Evolutionary conservation across 2,888 invertebrate genomes (phyloP).

Genomic region (Aporophyla lueneburgensis): DNA sequence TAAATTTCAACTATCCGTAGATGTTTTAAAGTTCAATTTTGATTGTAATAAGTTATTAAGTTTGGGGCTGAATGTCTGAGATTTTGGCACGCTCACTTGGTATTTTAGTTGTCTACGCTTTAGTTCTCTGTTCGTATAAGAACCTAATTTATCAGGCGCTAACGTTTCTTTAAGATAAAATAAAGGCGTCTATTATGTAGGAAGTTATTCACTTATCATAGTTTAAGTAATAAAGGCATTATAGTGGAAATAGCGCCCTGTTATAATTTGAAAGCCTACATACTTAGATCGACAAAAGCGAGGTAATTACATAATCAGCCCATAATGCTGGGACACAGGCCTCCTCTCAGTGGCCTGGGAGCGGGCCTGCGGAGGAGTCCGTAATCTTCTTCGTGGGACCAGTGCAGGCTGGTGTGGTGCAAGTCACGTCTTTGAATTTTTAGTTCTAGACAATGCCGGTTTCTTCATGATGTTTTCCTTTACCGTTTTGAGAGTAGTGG

Average conservation of each 20-base stretch:
- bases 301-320: not conserved
- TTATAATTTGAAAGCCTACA: not conserved
- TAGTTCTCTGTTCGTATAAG: slow-evolving; percentile 68
- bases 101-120: slow-evolving; percentile 77
- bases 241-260: not conserved
- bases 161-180: slow-evolving; percentile 58
- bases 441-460: too few relatives aligned
- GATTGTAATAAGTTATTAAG: slow-evolving; percentile 59
- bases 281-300: not conserved
- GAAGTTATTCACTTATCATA: slow-evolving; percentile 14
- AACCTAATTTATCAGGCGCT: slow-evolving; percentile 71
- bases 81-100: slow-evolving; percentile 76
- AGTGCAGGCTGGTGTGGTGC: too few relatives aligned
- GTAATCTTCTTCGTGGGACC: too few relatives aligned
- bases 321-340: too few relatives aligned
- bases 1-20: slow-evolving; percentile 67
- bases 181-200: slow-evolving; percentile 17
- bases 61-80: slow-evolving; percentile 71
- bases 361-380: too few relatives aligned
- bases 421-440: too few relatives aligned
- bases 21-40: slow-evolving; percentile 72
- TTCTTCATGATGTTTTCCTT: too few relatives aligned
- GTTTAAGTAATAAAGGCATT: not conserved
- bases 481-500: too few relatives aligned
- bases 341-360: too few relatives aligned